Percentiles rank a stretch among this genome's conserved stretches.
Conservation (phyloP, 1,140 invertebrate species). For the Homarus americanus region DNA sequence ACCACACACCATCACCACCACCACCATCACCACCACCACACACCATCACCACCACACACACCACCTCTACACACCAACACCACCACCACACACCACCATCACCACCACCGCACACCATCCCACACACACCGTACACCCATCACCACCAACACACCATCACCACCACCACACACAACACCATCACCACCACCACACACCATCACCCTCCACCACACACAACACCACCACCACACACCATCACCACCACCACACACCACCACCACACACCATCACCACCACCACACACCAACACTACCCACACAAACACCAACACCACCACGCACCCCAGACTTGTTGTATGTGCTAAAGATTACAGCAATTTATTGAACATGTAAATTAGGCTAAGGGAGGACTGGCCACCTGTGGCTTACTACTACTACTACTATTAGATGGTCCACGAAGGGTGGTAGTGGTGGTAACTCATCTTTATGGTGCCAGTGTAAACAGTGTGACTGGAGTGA, state of each 20-base stretch:
- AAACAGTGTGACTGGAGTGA: no score
- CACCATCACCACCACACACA: background rate
- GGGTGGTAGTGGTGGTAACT: no score
- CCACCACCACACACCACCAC: background rate
- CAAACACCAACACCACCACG: background rate
- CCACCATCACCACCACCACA: background rate
- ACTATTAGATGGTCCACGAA: background rate
- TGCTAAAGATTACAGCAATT: background rate
- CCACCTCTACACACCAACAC: background rate
- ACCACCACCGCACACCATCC: background rate
- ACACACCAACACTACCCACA: background rate
- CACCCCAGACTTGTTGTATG: background rate
- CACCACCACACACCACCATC: background rate
- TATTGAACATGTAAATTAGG: constrained; percentile 7
- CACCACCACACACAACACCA: background rate
- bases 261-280: background rate
- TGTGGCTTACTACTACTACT: background rate
- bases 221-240: background rate
- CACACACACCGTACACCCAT: no score
- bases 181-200: background rate
- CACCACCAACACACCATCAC: background rate
- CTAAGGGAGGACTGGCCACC: background rate
- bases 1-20: background rate
- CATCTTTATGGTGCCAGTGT: no score
- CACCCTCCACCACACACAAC: background rate